Conservation (phyloP, 2,797 vertebrate genomes). For the Acanthurus lineatus region DNA sequence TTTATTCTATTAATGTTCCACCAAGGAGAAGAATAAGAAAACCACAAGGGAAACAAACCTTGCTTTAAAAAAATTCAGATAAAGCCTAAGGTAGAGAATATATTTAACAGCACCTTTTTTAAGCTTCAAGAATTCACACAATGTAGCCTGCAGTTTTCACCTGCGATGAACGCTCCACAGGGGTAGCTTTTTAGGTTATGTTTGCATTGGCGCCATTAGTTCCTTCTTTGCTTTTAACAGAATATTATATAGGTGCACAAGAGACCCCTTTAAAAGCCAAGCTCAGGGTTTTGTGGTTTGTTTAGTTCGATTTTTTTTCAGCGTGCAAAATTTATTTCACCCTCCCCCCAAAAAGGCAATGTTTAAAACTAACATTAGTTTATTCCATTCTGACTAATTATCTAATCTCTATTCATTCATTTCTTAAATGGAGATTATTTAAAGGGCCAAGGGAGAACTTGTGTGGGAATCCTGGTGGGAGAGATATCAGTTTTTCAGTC, state of each 20-base stretch:
- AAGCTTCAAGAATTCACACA: background rate
- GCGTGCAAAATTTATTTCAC: conserved; percentile 1
- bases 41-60: background rate
- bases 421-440: conserved; percentile 37
- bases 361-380: conserved; percentile 31
- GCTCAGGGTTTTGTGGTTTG: conserved; percentile 2
- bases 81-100: background rate
- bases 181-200: conserved; percentile 1
- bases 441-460: conserved; percentile 10
- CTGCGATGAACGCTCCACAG: conserved; percentile 1
- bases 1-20: background rate
- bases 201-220: background rate
- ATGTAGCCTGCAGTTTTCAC: background rate
- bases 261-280: background rate
- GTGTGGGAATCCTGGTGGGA: background rate
- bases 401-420: conserved; percentile 17
- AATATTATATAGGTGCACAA: conserved; percentile 3
- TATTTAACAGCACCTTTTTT: background rate
- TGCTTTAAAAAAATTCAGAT: background rate
- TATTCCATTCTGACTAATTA: conserved; percentile 10
- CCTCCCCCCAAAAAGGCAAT: conserved; percentile 5
- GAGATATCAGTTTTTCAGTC: background rate
- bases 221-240: background rate
- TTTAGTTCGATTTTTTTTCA: conserved; percentile 21
- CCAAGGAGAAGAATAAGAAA: background rate